phyloP scores from a whole-genome alignment of 30 jellyfish, hydroid and myxozoan species.

The Cassiopea andromeda region DNA sequence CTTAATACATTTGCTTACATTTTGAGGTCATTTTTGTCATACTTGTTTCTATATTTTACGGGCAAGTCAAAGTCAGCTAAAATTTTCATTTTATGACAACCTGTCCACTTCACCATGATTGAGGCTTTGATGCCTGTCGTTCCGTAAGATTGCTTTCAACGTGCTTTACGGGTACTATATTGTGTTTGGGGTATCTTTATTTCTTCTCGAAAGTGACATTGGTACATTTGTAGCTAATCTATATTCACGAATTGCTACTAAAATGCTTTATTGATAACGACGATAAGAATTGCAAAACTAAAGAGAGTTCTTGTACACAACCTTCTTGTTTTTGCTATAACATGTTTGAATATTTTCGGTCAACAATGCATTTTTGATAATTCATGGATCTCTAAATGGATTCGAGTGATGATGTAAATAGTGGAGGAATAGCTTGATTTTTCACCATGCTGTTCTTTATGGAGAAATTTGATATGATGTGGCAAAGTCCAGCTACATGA shows the following conservation, averaged over 20 bases:
- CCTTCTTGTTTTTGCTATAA: not conserved
- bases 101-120: not conserved
- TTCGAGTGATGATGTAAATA: not conserved
- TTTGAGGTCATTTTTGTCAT: not conserved
- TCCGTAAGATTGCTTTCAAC: not conserved
- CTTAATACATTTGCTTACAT: not conserved
- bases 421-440: not conserved
- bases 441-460: not conserved
- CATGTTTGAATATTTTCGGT: too few relatives aligned
- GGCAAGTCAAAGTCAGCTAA: not conserved
- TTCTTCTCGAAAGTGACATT: not conserved
- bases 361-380: too few relatives aligned
- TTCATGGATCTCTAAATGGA: not conserved
- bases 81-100: conserved; percentile 41
- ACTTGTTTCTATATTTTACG: not conserved
- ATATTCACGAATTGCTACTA: not conserved
- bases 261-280: not conserved
- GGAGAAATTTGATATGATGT: not conserved
- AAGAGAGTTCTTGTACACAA: not conserved
- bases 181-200: not conserved
- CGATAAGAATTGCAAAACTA: not conserved
- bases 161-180: not conserved
- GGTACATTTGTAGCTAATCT: not conserved
- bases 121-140: conserved; percentile 32
- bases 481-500: not conserved